Conservation (phyloP, 64 coral and sea anemone species). For the Acropora yongei region DNA sequence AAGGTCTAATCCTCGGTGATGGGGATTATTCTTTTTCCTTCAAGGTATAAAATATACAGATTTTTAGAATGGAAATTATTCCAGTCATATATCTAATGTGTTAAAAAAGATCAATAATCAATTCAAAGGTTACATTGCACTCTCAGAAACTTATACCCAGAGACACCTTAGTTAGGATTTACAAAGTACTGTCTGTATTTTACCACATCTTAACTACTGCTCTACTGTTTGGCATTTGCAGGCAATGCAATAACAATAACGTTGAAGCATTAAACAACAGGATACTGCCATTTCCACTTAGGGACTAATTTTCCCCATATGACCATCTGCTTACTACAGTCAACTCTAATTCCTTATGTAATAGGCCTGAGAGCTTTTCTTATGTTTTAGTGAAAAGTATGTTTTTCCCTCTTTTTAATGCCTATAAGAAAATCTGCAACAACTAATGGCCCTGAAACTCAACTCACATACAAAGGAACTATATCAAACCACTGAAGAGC, state of each 20-base stretch:
- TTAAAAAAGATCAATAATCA: slow-evolving; percentile 57
- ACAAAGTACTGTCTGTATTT: slow-evolving; percentile 14
- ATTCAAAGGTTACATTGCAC: slow-evolving; percentile 33
- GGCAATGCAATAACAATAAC: slow-evolving; percentile 21
- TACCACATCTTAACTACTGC: slow-evolving; percentile 44
- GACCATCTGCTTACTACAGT: not conserved
- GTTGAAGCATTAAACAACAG: slow-evolving; percentile 15
- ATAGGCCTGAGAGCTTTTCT: not conserved
- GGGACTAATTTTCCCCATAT: not conserved
- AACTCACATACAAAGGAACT: no score
- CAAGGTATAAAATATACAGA: no score
- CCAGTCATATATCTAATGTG: slow-evolving; percentile 26
- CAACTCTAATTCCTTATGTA: not conserved
- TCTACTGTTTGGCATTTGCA: slow-evolving; percentile 30
- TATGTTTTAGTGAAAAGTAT: not conserved
- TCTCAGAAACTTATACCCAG: slow-evolving; percentile 27
- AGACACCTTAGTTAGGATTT: slow-evolving; percentile 26
- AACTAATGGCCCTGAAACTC: no score
- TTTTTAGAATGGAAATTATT: slow-evolving; percentile 1
- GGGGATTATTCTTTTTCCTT: not conserved
- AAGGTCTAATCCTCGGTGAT: slow-evolving; percentile 24
- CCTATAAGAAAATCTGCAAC: no score
- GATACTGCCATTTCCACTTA: slow-evolving; percentile 9
- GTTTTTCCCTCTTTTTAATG: not conserved
- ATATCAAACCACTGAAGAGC: no score